Percentiles rank a stretch among this genome's conserved stretches.
These are phyloP conservation scores for Teleogryllus oceanicus DNA, from an alignment of 2,888 invertebrate species.

Conservation along the genomic window DNA sequence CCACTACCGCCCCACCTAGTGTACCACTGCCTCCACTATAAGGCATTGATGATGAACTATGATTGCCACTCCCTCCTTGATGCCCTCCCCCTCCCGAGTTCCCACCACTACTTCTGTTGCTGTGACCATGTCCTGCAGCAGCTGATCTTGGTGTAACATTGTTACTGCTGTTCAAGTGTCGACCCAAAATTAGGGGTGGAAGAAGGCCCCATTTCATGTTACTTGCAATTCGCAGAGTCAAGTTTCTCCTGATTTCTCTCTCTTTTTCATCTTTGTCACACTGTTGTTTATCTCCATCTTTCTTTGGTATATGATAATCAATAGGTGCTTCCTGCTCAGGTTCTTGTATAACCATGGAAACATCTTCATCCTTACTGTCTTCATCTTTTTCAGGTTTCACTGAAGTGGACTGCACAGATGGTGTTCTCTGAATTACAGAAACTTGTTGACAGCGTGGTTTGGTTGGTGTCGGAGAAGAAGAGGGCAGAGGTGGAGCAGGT, in stretches of 20 bases:
- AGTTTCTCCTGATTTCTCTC: constrained; percentile 1
- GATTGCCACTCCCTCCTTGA: constrained; percentile 35
- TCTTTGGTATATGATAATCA: constrained; percentile 82
- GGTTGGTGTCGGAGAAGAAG: constrained; percentile 46
- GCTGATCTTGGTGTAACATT: constrained; percentile 43
- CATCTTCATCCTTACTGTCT: constrained; percentile 47
- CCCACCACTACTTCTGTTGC: constrained; percentile 54
- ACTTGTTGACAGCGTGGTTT: constrained; percentile 48
- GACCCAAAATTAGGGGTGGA: constrained; percentile 28
- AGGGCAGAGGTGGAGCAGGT: constrained; percentile 50
- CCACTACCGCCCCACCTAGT: constrained; percentile 54
- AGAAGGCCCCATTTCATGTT: constrained; percentile 38
- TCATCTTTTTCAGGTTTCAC: constrained; percentile 40
- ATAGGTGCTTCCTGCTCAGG: constrained; percentile 84
- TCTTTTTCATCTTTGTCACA: constrained; percentile 37
- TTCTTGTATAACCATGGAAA: constrained; percentile 49
- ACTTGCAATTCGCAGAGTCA: constrained; percentile 37
- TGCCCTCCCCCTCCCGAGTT: constrained; percentile 50
- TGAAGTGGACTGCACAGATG: constrained; percentile 44
- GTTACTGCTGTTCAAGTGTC: constrained; percentile 26
- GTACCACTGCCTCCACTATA: constrained; percentile 51
- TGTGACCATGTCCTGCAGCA: constrained; percentile 45
- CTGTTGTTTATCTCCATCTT: constrained; percentile 43
- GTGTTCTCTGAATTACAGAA: constrained; percentile 81
- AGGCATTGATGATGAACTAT: constrained; percentile 37